These are phyloP conservation scores for Chrysolina haemoptera DNA, from an alignment of 2,888 invertebrate genomes.

Conservation along the genomic window DNA sequence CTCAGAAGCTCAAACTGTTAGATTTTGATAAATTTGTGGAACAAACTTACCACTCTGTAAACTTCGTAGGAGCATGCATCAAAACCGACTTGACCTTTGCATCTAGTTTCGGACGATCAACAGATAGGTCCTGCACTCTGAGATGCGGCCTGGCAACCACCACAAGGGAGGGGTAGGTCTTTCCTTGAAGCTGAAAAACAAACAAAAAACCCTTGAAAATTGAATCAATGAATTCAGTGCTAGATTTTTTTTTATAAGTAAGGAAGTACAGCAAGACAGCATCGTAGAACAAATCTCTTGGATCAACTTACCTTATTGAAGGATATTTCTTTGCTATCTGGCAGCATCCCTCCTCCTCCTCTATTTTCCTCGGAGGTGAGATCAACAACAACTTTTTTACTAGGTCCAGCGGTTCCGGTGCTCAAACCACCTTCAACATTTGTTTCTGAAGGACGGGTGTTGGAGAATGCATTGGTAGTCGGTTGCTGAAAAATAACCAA, in stretches of 20 bases:
- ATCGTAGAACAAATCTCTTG: neutral
- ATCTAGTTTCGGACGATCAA: constrained; percentile 79
- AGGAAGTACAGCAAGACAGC: no score
- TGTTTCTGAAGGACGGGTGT: constrained; percentile 79
- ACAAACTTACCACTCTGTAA: constrained; percentile 82
- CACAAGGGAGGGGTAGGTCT: constrained; percentile 89
- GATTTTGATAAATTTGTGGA: no score
- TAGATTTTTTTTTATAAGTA: no score
- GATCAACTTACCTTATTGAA: constrained; percentile 74
- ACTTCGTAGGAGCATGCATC: constrained; percentile 86
- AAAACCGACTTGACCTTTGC: constrained; percentile 87
- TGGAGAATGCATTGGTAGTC: constrained; percentile 36
- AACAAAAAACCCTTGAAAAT: neutral
- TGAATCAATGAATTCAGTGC: no score
- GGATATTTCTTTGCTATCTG: constrained; percentile 82
- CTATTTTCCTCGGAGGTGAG: constrained; percentile 76
- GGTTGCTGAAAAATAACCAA: constrained; percentile 22
- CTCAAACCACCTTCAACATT: constrained; percentile 82
- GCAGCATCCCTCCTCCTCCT: constrained; percentile 69
- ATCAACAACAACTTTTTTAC: constrained; percentile 72
- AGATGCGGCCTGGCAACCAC: constrained; percentile 88
- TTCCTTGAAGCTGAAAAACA: constrained; percentile 75
- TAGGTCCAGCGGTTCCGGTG: constrained; percentile 68
- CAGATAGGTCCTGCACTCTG: constrained; percentile 77
- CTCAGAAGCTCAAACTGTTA: no score